A percentile compares a stretch with the other conserved stretches of the same genome.
These are phyloP conservation scores for Calypte anna DNA, from an alignment of 2,113 vertebrate genomes.

Conservation along the genomic window DNA sequence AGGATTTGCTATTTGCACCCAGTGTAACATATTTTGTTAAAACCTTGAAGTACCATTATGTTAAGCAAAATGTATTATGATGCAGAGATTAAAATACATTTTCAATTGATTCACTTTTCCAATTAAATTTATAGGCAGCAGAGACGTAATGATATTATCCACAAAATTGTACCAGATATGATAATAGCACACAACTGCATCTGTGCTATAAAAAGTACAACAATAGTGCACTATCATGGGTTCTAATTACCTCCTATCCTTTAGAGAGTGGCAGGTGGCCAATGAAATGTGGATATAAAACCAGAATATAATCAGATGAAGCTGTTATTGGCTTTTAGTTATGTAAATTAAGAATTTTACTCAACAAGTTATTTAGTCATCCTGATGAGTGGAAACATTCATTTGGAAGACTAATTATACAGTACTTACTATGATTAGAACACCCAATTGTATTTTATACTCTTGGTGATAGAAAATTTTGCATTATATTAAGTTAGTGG, in stretches of 20 bases:
- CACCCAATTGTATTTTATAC: slow-evolving; percentile 15
- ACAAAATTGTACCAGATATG: slow-evolving; percentile 54
- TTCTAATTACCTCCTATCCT: slow-evolving; percentile 73
- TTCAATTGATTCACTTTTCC: slow-evolving; percentile 57
- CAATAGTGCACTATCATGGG: slow-evolving; percentile 30
- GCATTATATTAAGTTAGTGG: slow-evolving; percentile 16
- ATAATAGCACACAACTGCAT: slow-evolving; percentile 61
- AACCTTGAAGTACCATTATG: slow-evolving; percentile 3
- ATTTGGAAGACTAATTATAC: slow-evolving; percentile 76
- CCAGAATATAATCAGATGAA: slow-evolving; percentile 71
- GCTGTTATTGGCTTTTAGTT: slow-evolving; percentile 73
- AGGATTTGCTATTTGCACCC: background rate
- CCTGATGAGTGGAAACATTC: slow-evolving; percentile 72
- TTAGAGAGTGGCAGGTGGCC: slow-evolving; percentile 69
- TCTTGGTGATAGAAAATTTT: background rate
- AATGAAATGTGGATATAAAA: slow-evolving; percentile 71
- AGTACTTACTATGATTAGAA: slow-evolving; percentile 66
- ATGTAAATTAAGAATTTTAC: slow-evolving; percentile 73
- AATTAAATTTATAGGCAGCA: slow-evolving; percentile 61
- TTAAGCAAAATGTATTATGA: slow-evolving; percentile 37
- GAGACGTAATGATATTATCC: slow-evolving; percentile 49
- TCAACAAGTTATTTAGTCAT: slow-evolving; percentile 79
- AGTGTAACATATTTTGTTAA: background rate
- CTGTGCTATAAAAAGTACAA: slow-evolving; percentile 62
- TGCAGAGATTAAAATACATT: slow-evolving; percentile 47